Evolutionary conservation across 2,797 vertebrate species (phyloP), one percentile per base, ranked within the genome.

Genomic region (Poeciliopsis presidionis): DNA sequence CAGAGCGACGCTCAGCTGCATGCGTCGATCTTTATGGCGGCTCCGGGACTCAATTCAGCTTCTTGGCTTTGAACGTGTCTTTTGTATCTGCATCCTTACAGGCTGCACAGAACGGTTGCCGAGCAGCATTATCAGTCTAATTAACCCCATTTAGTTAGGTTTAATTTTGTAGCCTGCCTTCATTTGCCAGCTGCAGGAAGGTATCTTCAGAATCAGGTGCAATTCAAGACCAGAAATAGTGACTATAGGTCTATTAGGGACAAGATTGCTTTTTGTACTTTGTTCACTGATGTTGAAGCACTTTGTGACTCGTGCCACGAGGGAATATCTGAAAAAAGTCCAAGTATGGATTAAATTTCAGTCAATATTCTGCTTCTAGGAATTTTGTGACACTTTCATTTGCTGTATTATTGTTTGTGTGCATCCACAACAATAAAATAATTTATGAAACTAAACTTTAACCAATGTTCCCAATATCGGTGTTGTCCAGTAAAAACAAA

Each of bases 11-110:
- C 97, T 55, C 97, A 99, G 91, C 88, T 96, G 83, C 98, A 98
- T 22, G 97, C 97, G 89, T 96, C 94, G 92, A 96, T 97, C 91
- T 99, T 97, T 86, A 96, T 98, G 89, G 97, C 97, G 7, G 96
- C 96, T 41, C 95, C 97, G 77, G 97, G 97, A 6, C 97, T 98
- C 92, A 97, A 97, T 97, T 82, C 80, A 74, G 57, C 79, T 74
- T 51, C 57, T 49, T 28, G 3, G 1, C 45, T 77, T 45, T n/a
- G 71, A 71, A 77, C 74, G 20, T 51, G 14, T 36, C 63, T 46
- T 84, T 82, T 82, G 70, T 81, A 39, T 85, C 33, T 72, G 45
- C 41, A 45, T 75, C 69, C 33, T 73, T 59, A 63, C 55, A 63
- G 0, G 5, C 71, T 59, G 33, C 43, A 13, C 57, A 80, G 36